These are phyloP conservation scores for Cordylochernes scorpioides DNA, from an alignment of 2,888 invertebrate species.

Conservation along the genomic window DNA sequence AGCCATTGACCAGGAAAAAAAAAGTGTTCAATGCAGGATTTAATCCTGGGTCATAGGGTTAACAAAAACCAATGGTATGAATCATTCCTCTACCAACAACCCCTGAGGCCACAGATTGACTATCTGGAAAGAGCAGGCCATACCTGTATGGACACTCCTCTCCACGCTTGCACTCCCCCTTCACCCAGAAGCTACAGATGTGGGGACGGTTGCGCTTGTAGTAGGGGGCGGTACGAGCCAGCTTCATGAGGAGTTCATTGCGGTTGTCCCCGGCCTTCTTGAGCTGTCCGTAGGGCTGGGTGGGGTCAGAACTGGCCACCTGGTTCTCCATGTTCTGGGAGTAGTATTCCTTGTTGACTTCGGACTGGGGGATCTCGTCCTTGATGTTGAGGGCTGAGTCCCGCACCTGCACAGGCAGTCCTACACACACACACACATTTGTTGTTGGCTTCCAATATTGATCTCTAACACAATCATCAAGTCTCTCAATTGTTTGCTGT, in stretches of 20 bases:
- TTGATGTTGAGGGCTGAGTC: constrained; percentile 69
- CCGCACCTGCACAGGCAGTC: constrained; percentile 39
- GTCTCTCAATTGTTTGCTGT: too few species aligned
- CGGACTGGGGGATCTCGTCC: constrained; percentile 69
- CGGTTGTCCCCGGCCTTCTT: constrained; percentile 39
- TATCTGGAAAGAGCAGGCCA: too few species aligned
- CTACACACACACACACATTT: constrained; percentile 17
- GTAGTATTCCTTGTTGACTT: constrained; percentile 81
- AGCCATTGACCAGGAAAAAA: too few species aligned
- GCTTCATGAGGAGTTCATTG: constrained; percentile 52
- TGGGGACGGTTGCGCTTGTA: constrained; percentile 83
- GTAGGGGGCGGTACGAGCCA: constrained; percentile 75
- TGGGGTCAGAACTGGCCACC: constrained; percentile 9
- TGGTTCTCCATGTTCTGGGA: constrained; percentile 52
- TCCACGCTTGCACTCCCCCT: constrained; percentile 72
- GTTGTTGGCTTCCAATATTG: too few species aligned
- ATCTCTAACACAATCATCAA: too few species aligned
- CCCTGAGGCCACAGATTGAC: too few species aligned
- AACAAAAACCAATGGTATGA: too few species aligned
- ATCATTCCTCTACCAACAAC: too few species aligned
- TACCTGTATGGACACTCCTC: constrained; percentile 69
- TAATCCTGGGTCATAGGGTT: too few species aligned
- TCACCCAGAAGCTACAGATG: constrained; percentile 95
- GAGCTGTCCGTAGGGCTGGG: constrained; percentile 20
- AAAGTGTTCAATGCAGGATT: too few species aligned